phyloP scores from a whole-genome alignment of 2,888 invertebrate species.

The Drosophila paranaensis region DNA sequence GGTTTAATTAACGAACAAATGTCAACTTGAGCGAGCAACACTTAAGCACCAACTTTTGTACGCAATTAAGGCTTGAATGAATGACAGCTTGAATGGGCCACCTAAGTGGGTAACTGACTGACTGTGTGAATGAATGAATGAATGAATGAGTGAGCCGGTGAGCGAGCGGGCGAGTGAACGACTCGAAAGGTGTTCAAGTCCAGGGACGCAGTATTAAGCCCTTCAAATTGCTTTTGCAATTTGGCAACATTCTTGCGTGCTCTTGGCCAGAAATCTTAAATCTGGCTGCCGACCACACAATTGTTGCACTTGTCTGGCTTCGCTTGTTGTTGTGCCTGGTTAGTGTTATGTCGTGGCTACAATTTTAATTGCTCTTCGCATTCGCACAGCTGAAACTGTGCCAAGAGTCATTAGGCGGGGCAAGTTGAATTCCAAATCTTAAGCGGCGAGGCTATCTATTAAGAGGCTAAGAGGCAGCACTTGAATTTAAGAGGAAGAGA shows the following conservation, averaged over 20 bases:
- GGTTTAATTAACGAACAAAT: slow-evolving; percentile 81
- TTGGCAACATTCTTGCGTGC: slow-evolving; percentile 29
- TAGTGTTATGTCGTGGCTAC: slow-evolving; percentile 7
- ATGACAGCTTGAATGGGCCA: slow-evolving; percentile 67
- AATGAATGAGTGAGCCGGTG: slow-evolving; percentile 8
- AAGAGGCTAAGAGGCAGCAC: no score
- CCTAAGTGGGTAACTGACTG: slow-evolving; percentile 58
- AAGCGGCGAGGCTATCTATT: background rate
- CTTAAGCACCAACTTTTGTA: slow-evolving; percentile 77
- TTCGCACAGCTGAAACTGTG: slow-evolving; percentile 14
- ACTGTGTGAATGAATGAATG: slow-evolving; percentile 4
- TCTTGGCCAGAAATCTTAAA: slow-evolving; percentile 37
- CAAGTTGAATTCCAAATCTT: slow-evolving; percentile 6
- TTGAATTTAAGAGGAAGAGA: background rate
- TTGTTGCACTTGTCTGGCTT: slow-evolving; percentile 54
- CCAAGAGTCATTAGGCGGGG: slow-evolving; percentile 23
- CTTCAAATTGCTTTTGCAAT: slow-evolving; percentile 29
- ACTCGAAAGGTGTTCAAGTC: slow-evolving; percentile 27
- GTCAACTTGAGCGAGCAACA: slow-evolving; percentile 74
- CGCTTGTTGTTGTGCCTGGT: slow-evolving; percentile 11
- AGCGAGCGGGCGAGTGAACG: slow-evolving; percentile 28
- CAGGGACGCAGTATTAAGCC: slow-evolving; percentile 24
- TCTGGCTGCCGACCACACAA: slow-evolving; percentile 47
- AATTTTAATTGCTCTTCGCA: slow-evolving; percentile 40
- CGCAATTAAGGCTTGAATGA: slow-evolving; percentile 77